Percentiles rank a stretch among this genome's conserved stretches.
These are phyloP conservation scores for Ceratosolen fusciceps DNA, from an alignment of 1,140 invertebrate species.

Conservation along the genomic window DNA sequence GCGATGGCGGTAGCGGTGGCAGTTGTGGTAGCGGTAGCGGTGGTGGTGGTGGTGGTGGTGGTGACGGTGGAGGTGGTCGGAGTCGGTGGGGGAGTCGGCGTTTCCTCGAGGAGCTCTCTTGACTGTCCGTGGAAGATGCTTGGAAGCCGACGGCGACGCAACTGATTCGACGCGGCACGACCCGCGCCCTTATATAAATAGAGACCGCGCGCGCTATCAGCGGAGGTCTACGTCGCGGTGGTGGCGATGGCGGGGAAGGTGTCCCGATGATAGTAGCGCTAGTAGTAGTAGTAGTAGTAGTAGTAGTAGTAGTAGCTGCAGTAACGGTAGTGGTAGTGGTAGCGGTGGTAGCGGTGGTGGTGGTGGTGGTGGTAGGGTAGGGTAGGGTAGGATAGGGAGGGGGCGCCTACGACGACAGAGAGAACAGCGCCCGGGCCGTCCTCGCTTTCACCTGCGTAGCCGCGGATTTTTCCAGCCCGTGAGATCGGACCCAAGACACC, in stretches of 20 bases:
- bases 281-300: no score
- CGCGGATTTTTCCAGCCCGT: not conserved
- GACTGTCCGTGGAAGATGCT: constrained; percentile 37
- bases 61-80: no score
- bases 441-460: not conserved
- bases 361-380: no score
- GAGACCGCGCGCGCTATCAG: constrained; percentile 1
- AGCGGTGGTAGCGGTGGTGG: no score
- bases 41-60: no score
- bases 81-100: constrained; percentile 5
- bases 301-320: no score
- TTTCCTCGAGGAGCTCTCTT: not conserved
- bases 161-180: constrained; percentile 50
- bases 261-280: no score
- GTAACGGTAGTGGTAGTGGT: no score
- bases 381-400: no score
- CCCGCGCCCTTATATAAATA: constrained; percentile 54
- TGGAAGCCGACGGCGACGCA: constrained; percentile 4
- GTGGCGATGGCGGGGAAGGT: not conserved
- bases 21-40: no score
- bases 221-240: not conserved
- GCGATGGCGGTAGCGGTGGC: constrained; percentile 1
- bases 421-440: not conserved
- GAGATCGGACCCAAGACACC: not conserved
- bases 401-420: no score